Conservation (phyloP, 2,888 invertebrate genomes). For the Pachymerium ferrugineum region DNA sequence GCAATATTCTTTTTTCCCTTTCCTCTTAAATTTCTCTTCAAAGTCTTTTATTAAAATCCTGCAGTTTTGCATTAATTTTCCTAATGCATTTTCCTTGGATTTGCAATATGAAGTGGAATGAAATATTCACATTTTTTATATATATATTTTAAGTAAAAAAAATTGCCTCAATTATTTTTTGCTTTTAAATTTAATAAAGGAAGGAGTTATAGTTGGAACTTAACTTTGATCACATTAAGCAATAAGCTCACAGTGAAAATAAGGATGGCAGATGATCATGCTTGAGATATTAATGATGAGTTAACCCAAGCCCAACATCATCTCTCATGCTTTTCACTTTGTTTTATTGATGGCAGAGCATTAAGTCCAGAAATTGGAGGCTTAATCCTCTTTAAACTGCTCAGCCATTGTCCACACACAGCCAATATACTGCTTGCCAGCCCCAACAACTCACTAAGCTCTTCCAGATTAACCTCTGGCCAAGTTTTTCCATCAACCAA, state of each 20-base stretch:
- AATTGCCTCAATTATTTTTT: not conserved
- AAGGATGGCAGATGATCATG: not conserved
- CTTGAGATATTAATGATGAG: not conserved
- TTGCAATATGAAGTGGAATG: conserved; percentile 29
- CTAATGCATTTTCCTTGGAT: conserved; percentile 17
- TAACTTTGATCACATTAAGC: too few relatives aligned
- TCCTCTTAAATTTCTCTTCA: not conserved
- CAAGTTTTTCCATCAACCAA: conserved; percentile 1
- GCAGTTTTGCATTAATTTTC: conserved; percentile 23
- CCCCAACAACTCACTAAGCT: not conserved
- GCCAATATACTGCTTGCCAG: not conserved
- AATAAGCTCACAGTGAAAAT: too few relatives aligned
- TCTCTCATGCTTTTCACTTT: not conserved
- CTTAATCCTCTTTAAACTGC: conserved; percentile 4
- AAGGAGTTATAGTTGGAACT: too few relatives aligned
- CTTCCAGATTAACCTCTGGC: conserved; percentile 9
- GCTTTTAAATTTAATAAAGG: too few relatives aligned
- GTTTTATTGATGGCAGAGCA: not conserved
- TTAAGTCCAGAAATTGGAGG: not conserved
- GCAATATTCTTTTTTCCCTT: not conserved
- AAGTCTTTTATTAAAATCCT: not conserved
- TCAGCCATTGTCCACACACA: conserved; percentile 4
- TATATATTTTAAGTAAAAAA: too few relatives aligned
- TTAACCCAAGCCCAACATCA: not conserved
- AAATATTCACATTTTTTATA: too few relatives aligned